Conservation (phyloP, 2,113 vertebrate genomes). For the Malurus elegans region DNA sequence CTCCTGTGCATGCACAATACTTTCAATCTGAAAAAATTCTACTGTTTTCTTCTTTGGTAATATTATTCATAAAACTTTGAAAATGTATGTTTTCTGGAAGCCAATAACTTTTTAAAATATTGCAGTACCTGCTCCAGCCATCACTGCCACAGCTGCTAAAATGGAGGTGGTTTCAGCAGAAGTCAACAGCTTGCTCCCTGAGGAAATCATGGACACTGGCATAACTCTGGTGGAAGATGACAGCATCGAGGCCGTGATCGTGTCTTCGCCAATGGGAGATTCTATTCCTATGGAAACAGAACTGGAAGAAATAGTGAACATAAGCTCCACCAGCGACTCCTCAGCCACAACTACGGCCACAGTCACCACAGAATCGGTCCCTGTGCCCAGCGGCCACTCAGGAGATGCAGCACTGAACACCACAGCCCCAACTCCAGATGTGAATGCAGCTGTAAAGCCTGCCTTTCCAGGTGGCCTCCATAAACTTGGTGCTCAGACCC, state of each 20-base stretch:
- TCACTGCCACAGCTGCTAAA: conserved; percentile 54
- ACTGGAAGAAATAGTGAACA: conserved; percentile 80
- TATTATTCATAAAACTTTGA: neutral
- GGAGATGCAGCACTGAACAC: conserved; percentile 63
- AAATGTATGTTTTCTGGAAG: neutral
- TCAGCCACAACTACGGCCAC: neutral
- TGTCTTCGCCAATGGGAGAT: conserved; percentile 80
- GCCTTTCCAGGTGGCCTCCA: conserved; percentile 79
- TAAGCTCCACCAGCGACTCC: conserved; percentile 67
- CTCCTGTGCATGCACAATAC: neutral
- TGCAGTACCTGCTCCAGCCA: conserved; percentile 62
- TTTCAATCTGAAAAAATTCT: neutral
- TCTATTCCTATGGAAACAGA: conserved; percentile 83
- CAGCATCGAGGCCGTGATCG: conserved; percentile 80
- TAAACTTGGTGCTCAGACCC: conserved; percentile 81
- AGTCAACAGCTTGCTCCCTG: conserved; percentile 95
- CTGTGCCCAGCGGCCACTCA: conserved; percentile 72
- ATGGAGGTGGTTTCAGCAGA: conserved; percentile 98
- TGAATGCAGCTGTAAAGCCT: conserved; percentile 71
- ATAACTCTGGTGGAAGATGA: conserved; percentile 87
- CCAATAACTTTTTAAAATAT: conserved; percentile 39
- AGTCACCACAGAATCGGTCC: conserved; percentile 65
- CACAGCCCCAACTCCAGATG: conserved; percentile 73
- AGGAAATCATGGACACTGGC: conserved; percentile 97
- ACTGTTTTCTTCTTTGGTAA: neutral